Base-by-base conservation (phyloP, 2,113 vertebrate genomes). In the Seriola aureovittata region DNA sequence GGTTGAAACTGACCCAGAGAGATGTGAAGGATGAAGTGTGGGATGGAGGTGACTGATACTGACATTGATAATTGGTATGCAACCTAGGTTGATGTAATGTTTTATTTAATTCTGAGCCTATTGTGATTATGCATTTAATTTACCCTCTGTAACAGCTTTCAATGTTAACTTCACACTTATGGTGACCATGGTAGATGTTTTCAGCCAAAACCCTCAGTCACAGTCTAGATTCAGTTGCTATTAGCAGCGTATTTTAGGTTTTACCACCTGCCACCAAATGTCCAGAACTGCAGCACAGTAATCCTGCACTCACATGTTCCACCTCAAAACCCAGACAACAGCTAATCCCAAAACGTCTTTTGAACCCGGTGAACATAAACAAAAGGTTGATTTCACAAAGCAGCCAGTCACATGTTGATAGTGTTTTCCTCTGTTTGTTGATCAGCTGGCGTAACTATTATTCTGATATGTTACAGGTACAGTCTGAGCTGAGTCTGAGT, bases 271-370 rank as follows among this genome's bases (percentile, higher is more conserved):
- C 36, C 16, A 23, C 32, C 42, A 52, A 75, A 65, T 44, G 75
- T 46, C 13, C 65, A 38, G 19, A 57, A 40, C 8, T 84, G 62
- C 23, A 16, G n/a, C 0, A 1, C 32, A 42, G 38, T 79, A 74
- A 81, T 86, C 78, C 68, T 58, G 46, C 3, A 1, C 38, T 81
- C 78, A 71, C 54, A 50, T 67, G 68, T 62, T 21, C 44, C 32
- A 25, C 75, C n/a, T 48, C 12, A 55, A 63, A 59, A 64, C 16
- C 44, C 54, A 67, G 21, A 71, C 34, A 54, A 32, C 29, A 32
- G 57, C 25, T 74, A 69, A 68, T 79, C 70, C 57, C 12, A 38
- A 72, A 69, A 68, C 59, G 40, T 71, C 44, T 63, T n/a, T 50
- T 14, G 19, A 38, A 58, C 1, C 14, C n/a, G 5, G 59, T 58